Percentiles rank a stretch among this genome's conserved stretches.
These are phyloP conservation scores for Ophraella communa DNA, from an alignment of 2,888 invertebrate genomes.

Conservation along the genomic window DNA sequence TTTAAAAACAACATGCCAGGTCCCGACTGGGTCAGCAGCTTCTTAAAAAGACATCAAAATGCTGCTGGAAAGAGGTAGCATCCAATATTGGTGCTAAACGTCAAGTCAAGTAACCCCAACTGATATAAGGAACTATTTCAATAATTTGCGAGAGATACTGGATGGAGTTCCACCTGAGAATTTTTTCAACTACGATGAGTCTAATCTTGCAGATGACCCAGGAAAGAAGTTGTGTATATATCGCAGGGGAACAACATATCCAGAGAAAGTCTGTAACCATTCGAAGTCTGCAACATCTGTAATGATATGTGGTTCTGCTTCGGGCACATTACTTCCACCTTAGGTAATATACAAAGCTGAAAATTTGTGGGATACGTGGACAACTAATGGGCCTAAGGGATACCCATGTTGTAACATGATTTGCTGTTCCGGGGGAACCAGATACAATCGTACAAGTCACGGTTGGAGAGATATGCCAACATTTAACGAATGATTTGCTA, in stretches of 20 bases:
- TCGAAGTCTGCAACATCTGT: conserved; percentile 47
- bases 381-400: conserved; percentile 40
- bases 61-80: too few relatives aligned
- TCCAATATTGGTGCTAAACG: too few relatives aligned
- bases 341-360: conserved; percentile 9
- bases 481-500: conserved; percentile 45
- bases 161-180: neutral
- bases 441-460: conserved; percentile 32
- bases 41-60: too few relatives aligned
- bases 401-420: conserved; percentile 34
- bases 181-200: conserved; percentile 6
- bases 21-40: too few relatives aligned
- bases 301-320: conserved; percentile 51
- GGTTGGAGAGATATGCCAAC: conserved; percentile 36
- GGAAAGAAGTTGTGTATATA: conserved; percentile 34
- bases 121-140: too few relatives aligned
- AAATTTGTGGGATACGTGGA: conserved; percentile 24
- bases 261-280: too few relatives aligned
- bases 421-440: conserved; percentile 37
- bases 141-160: neutral
- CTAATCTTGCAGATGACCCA: conserved; percentile 39
- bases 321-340: conserved; percentile 35
- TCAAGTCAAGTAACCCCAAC: too few relatives aligned
- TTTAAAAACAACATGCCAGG: too few relatives aligned
- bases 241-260: conserved; percentile 6